Base-by-base conservation (phyloP, 2,113 vertebrate species). In the Epinephelus fuscoguttatus region DNA sequence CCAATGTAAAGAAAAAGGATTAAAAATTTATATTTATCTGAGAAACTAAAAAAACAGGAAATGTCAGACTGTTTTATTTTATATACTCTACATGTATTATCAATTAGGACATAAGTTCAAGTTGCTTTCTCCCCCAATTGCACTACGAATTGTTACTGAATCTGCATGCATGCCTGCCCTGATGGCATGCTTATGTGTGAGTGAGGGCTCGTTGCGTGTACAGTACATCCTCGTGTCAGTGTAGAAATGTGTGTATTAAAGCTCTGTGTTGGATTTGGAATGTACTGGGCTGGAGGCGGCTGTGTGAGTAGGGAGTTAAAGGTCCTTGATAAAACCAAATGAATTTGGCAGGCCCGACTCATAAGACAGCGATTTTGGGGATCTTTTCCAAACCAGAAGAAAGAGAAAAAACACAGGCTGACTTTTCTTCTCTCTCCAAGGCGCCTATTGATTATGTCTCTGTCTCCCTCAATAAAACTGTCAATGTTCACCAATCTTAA, bases 261-360 rank as follows among this genome's bases (percentile, higher is more conserved):
- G 70, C 75, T 74, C 70, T 70, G 57, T 80, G 79, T 53, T 78
- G 80, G 62, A 86, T 67, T 47, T 75, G 78, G 90, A 92, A 87
- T 89, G 81, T 70, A 70, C 64, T 52, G 88, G 50, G 69, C 60
- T 82, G 37, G 49, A 81, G 76, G 85, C 70, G 49, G 60, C 64
- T 66, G 61, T 68, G 90, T 42, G 53, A 86, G 80, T 33, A 70
- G 80, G 80, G 74, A 88, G 90, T 90, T 89, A 92, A 90, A 87
- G 91, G 88, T 91, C 91, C 88, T 93, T 93, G 91, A 94, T 94
- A 91, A 94, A 94, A 94, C 87, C 86, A 90, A 94, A 91, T 90
- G 80, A 94, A 93, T 90, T 91, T 94, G 93, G 93, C 91, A 90
- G 86, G 70, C 74, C 68, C 27, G 3, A 80, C 77, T 90, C 88